Evolutionary conservation across 2,797 vertebrate genomes (phyloP).

Genomic region (Enteromius mattozi): DNA sequence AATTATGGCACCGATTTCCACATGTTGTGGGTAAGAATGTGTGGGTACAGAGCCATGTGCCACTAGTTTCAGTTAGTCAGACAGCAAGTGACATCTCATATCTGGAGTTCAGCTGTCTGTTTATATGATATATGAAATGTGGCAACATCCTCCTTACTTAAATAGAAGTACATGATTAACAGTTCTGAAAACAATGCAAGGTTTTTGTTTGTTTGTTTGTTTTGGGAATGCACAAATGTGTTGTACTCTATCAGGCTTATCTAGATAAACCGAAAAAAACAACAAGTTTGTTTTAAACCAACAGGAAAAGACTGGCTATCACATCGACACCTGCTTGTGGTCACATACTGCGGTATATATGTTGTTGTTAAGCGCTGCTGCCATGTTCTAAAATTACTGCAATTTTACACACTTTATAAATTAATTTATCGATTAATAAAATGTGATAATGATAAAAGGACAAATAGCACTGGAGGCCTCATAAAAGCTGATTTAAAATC

Average conservation of each 20-base stretch:
- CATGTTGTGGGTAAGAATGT: not conserved
- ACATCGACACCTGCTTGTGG: not conserved
- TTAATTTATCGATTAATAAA: not conserved
- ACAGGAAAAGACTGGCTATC: not conserved
- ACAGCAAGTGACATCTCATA: not conserved
- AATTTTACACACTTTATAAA: not conserved
- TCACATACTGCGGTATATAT: not conserved
- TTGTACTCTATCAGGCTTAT: not conserved
- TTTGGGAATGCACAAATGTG: not conserved
- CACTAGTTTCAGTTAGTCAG: constrained; percentile 38
- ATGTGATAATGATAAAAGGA: not conserved
- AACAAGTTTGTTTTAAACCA: not conserved
- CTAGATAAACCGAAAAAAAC: not conserved
- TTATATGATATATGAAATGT: not conserved
- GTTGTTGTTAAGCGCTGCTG: not conserved
- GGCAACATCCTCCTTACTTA: not conserved
- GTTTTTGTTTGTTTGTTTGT: not conserved
- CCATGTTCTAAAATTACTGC: not conserved
- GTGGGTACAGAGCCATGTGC: not conserved
- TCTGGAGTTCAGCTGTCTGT: not conserved
- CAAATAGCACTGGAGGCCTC: not conserved
- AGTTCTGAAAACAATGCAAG: not conserved
- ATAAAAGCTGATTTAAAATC: not conserved
- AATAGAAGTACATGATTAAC: not conserved
- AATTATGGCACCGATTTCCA: not conserved